Evolutionary conservation across 2,888 invertebrate species (phyloP).

Genomic region (Euzophera pinguis): DNA sequence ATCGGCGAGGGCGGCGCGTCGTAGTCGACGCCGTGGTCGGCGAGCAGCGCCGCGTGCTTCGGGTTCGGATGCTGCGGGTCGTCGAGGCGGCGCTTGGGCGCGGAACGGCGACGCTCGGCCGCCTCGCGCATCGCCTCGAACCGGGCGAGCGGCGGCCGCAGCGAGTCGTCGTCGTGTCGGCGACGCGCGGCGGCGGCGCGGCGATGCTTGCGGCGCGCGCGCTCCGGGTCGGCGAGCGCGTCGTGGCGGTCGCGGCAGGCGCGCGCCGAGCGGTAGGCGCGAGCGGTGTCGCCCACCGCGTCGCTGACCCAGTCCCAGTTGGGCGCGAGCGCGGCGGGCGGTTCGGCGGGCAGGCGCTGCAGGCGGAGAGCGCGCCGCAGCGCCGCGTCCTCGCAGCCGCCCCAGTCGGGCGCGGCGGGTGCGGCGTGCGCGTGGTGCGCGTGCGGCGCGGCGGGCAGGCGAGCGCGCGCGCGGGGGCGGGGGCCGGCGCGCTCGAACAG

Average conservation of each 20-base stretch:
- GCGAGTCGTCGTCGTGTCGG: conserved; percentile 80
- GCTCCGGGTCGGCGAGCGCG: conserved; percentile 91
- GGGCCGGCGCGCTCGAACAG: conserved; percentile 75
- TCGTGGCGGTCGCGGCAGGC: conserved; percentile 96
- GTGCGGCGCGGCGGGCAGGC: conserved; percentile 85
- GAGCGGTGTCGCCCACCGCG: conserved; percentile 91
- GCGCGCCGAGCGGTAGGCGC: conserved; percentile 92
- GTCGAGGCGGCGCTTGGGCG: conserved; percentile 87
- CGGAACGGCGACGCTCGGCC: conserved; percentile 85
- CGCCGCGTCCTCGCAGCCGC: conserved; percentile 93
- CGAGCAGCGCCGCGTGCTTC: conserved; percentile 90
- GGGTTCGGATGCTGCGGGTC: conserved; percentile 86
- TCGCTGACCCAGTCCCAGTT: conserved; percentile 98
- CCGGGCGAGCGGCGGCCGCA: conserved; percentile 72
- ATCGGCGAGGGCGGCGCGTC: conserved; percentile 91
- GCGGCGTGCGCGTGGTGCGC: conserved; percentile 86
- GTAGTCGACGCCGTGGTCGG: conserved; percentile 91
- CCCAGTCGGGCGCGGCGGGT: conserved; percentile 92
- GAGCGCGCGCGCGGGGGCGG: conserved; percentile 84
- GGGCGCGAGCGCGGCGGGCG: conserved; percentile 89
- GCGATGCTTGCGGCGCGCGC: conserved; percentile 92
- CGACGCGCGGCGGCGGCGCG: conserved; percentile 86
- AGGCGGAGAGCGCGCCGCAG: conserved; percentile 89
- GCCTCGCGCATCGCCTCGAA: conserved; percentile 88
- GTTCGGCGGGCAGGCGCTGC: conserved; percentile 82